Evolutionary conservation across 2,113 vertebrate species (phyloP).

Genomic region (Antigone vipio): DNA sequence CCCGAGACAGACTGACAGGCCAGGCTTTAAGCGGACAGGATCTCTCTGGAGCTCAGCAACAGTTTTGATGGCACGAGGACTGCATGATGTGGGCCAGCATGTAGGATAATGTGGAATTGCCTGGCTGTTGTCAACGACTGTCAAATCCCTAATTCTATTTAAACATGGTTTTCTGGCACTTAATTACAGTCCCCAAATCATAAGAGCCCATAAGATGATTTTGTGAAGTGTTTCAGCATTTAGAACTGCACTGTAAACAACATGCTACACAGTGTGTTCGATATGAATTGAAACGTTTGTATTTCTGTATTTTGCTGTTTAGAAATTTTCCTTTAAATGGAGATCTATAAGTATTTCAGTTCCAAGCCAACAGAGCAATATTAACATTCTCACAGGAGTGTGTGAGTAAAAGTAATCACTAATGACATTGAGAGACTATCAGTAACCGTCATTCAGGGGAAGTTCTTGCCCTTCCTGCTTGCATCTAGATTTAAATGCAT

Average conservation of each 20-base stretch:
- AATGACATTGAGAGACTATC: conserved; percentile 9
- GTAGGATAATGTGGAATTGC: background rate
- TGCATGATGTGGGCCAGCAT: background rate
- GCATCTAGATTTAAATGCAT: conserved; percentile 20
- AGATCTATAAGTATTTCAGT: conserved; percentile 50
- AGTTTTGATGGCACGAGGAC: background rate
- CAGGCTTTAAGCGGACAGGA: background rate
- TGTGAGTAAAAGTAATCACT: conserved; percentile 49
- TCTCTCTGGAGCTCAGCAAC: background rate
- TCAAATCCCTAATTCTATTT: background rate
- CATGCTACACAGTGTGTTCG: background rate
- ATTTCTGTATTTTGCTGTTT: conserved; percentile 37
- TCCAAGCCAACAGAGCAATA: conserved; percentile 27
- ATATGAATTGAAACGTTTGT: conserved; percentile 29
- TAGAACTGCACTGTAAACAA: conserved; percentile 2
- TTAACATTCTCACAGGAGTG: conserved; percentile 23
- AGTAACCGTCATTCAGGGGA: conserved; percentile 7
- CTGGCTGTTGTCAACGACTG: background rate
- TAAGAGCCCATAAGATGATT: background rate
- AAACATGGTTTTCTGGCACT: background rate
- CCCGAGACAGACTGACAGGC: background rate
- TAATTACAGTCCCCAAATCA: background rate
- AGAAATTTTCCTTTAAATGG: conserved; percentile 53
- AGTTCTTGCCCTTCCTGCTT: background rate
- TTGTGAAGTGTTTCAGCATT: background rate